Evolutionary conservation across 1,140 invertebrate species (phyloP).

Genomic region (Gryllus bimaculatus): DNA sequence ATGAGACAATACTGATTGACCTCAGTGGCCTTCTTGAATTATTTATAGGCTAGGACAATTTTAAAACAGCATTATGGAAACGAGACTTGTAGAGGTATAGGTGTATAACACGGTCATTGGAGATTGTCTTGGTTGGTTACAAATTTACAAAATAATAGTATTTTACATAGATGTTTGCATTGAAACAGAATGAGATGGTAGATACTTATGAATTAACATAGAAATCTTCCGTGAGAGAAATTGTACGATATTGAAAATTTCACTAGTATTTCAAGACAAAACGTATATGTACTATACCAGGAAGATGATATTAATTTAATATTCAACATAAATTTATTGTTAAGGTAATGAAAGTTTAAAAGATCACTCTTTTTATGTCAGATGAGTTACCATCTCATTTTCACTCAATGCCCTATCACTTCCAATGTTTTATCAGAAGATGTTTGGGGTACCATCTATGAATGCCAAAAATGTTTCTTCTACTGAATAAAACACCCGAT

Average conservation of each 20-base stretch:
- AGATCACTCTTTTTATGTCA: no score
- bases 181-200: background rate
- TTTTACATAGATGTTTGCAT: background rate
- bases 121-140: background rate
- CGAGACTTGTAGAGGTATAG: background rate
- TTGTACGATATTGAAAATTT: background rate
- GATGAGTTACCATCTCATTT: background rate
- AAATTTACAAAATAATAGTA: background rate
- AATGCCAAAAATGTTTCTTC: background rate
- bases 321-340: no score
- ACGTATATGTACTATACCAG: no score
- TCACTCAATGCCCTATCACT: background rate
- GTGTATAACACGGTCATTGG: background rate
- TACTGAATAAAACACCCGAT: background rate
- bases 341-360: no score
- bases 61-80: background rate
- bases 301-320: no score
- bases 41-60: background rate
- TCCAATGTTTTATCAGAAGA: background rate
- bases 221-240: background rate
- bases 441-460: background rate
- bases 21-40: background rate
- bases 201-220: background rate
- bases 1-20: constrained; percentile 20
- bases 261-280: background rate